Conservation (phyloP, 2,797 vertebrate genomes). For the Xenops minutus region DNA sequence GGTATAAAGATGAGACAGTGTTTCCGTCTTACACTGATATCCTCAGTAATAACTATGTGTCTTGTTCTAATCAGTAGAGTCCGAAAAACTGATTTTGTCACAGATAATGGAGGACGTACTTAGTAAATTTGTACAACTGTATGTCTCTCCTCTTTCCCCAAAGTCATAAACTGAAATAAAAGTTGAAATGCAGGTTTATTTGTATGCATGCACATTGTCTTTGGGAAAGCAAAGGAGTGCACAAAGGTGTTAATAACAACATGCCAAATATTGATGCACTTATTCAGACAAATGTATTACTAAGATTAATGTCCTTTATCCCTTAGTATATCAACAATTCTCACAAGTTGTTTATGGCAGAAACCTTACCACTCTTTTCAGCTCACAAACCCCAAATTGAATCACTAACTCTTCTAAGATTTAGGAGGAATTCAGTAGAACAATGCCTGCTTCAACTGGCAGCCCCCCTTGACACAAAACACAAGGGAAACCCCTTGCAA, state of each 20-base stretch:
- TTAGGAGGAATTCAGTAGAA: neutral
- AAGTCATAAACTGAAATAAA: neutral
- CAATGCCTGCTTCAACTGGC: neutral
- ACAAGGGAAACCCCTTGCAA: neutral
- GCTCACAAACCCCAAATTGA: neutral
- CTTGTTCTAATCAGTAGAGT: constrained; percentile 25
- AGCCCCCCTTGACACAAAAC: neutral
- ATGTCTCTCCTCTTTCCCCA: neutral
- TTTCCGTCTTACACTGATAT: constrained; percentile 62
- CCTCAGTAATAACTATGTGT: constrained; percentile 37
- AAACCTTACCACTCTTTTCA: neutral
- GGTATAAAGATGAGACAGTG: constrained; percentile 60
- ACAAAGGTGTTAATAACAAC: neutral
- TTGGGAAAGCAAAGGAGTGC: neutral
- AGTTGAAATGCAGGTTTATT: neutral
- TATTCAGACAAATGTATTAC: neutral
- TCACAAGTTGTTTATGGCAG: neutral
- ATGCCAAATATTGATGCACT: neutral
- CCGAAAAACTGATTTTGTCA: constrained; percentile 33
- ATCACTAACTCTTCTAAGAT: neutral
- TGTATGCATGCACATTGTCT: neutral
- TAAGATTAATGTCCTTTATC: neutral
- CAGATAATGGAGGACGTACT: constrained; percentile 21
- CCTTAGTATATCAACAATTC: neutral
- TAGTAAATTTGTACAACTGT: neutral